Evolutionary conservation across 2,113 vertebrate species (phyloP).

Genomic region (Dolichallabes microphthalmus): DNA sequence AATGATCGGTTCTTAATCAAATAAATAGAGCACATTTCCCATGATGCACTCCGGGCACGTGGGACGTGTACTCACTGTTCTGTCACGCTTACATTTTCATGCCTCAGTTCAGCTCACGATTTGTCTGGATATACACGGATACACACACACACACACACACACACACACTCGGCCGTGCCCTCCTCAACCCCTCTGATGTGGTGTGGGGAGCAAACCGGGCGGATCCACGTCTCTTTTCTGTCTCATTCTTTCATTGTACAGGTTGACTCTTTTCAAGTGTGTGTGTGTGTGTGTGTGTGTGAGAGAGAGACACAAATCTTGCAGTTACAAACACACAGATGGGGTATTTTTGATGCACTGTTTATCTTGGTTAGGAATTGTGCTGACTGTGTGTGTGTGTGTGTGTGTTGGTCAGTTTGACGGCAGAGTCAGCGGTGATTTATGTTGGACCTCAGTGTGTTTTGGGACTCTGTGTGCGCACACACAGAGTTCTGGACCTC

Average conservation of each 20-base stretch:
- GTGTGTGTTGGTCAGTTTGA: conserved; percentile 69
- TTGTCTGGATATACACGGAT: no score
- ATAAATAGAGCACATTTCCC: conserved; percentile 71
- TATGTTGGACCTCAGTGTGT: conserved; percentile 68
- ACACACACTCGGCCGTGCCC: not conserved
- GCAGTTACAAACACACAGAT: not conserved
- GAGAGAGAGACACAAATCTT: conserved; percentile 36
- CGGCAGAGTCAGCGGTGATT: conserved; percentile 71
- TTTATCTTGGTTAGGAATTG: conserved; percentile 65
- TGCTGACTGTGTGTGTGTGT: conserved; percentile 17
- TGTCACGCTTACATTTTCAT: conserved; percentile 63
- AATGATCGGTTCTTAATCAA: conserved; percentile 40
- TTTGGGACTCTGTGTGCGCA: conserved; percentile 44
- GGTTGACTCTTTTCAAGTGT: conserved; percentile 63
- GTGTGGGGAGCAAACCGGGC: conserved; percentile 51
- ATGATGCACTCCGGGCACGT: conserved; percentile 64
- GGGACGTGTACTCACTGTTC: conserved; percentile 65
- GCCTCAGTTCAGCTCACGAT: conserved; percentile 51
- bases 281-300: not conserved
- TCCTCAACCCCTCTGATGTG: conserved; percentile 60
- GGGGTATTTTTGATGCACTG: conserved; percentile 27
- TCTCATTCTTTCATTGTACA: conserved; percentile 2
- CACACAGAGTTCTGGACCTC: conserved; percentile 67
- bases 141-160: conserved; percentile 11
- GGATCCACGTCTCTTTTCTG: conserved; percentile 29